Evolutionary conservation across 2,888 invertebrate species (phyloP).

Genomic region (Cabera pusaria): DNA sequence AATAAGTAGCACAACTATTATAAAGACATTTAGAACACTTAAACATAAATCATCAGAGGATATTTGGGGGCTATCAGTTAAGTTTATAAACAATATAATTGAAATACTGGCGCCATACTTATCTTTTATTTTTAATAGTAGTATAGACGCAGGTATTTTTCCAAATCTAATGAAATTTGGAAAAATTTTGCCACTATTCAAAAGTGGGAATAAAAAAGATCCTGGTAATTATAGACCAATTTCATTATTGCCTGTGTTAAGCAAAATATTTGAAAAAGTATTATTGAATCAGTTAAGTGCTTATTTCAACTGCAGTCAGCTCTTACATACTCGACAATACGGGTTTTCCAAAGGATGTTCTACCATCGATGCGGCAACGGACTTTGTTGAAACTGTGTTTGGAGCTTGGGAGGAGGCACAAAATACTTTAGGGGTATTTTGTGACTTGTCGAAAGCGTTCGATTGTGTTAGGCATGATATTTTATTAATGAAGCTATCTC

Average conservation of each 20-base stretch:
- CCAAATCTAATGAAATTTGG: neutral
- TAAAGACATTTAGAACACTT: too few species aligned
- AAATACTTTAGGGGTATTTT: too few species aligned
- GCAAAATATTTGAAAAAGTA: constrained; percentile 2
- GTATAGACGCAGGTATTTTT: neutral
- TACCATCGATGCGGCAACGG: neutral
- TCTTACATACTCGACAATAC: neutral
- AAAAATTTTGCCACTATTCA: neutral
- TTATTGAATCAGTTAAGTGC: neutral
- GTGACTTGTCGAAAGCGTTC: too few species aligned
- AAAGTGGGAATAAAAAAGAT: neutral
- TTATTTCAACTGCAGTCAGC: neutral
- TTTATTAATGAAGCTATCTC: too few species aligned
- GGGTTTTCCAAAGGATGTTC: neutral
- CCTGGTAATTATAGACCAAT: constrained; percentile 1
- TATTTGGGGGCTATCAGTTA: neutral
- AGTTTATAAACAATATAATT: neutral
- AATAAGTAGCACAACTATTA: too few species aligned
- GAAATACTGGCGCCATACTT: neutral
- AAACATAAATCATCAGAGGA: too few species aligned
- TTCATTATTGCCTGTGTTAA: neutral
- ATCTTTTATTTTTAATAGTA: constrained; percentile 1
- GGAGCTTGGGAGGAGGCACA: neutral
- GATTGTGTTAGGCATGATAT: too few species aligned
- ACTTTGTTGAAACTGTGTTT: neutral